A percentile compares a stretch with the other conserved stretches of the same genome.
Conservation (phyloP, 1,140 invertebrate genomes). For the Ylistrum balloti region DNA sequence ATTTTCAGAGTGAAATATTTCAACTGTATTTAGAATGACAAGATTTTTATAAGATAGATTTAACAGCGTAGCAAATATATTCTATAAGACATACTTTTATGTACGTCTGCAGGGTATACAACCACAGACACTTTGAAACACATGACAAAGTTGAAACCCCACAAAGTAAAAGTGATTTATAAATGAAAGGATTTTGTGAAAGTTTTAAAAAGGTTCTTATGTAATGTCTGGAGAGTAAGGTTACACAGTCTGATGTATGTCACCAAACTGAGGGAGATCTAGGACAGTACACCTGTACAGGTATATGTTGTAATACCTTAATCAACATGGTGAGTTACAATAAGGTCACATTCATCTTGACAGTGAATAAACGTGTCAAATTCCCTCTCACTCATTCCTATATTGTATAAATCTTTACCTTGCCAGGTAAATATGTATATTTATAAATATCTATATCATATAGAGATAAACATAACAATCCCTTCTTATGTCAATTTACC, state of each 20-base stretch:
- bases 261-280: background rate
- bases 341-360: background rate
- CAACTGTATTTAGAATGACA: too few relatives aligned
- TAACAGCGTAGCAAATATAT: too few relatives aligned
- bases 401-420: background rate
- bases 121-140: too few relatives aligned
- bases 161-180: background rate
- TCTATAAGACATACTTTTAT: too few relatives aligned
- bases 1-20: too few relatives aligned
- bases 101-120: too few relatives aligned
- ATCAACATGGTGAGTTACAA: background rate
- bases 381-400: slow-evolving; percentile 31
- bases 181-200: too few relatives aligned
- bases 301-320: background rate
- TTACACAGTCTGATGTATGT: background rate
- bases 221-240: background rate
- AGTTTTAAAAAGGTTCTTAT: background rate
- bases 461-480: background rate
- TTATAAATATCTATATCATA: background rate
- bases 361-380: background rate
- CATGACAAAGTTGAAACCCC: background rate
- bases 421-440: background rate
- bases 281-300: slow-evolving; percentile 14
- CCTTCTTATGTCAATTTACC: slow-evolving; percentile 5
- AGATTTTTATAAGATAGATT: too few relatives aligned